phyloP scores from a whole-genome alignment of 2,113 vertebrate species.

The Coreoperca whiteheadi region DNA sequence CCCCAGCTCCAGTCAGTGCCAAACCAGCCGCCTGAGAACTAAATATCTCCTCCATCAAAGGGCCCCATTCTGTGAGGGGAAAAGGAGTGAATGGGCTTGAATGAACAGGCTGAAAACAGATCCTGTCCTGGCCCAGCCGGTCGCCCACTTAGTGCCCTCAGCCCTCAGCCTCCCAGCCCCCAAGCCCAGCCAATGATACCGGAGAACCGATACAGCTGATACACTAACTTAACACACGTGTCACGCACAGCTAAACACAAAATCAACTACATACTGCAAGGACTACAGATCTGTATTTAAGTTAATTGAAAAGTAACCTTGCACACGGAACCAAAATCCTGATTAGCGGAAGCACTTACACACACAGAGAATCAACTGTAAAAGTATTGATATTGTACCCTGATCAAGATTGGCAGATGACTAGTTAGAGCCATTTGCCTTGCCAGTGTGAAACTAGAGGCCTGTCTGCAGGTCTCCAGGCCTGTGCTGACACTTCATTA shows the following conservation, averaged over 20 bases:
- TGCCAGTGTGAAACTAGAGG: constrained; percentile 76
- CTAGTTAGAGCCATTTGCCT: constrained; percentile 74
- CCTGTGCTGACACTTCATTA: constrained; percentile 80
- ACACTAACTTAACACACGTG: constrained; percentile 74
- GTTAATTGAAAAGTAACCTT: constrained; percentile 44
- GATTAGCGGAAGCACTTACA: constrained; percentile 18
- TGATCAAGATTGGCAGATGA: constrained; percentile 76
- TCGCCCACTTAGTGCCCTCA: constrained; percentile 81
- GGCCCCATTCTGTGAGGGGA: constrained; percentile 77
- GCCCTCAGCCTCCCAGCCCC: constrained; percentile 39
- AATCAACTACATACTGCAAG: constrained; percentile 43
- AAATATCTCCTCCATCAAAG: constrained; percentile 86
- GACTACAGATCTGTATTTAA: constrained; percentile 44
- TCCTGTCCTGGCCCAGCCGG: constrained; percentile 70
- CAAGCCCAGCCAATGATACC: constrained; percentile 60
- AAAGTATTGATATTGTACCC: constrained; percentile 53
- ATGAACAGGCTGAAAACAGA: constrained; percentile 83
- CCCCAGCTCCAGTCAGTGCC: constrained; percentile 80
- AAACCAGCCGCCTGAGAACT: constrained; percentile 84
- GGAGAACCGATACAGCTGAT: constrained; percentile 74
- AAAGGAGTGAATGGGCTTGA: constrained; percentile 77
- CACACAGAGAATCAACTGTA: constrained; percentile 34
- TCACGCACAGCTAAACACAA: constrained; percentile 69
- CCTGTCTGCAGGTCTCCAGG: constrained; percentile 64
- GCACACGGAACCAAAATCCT: constrained; percentile 38